Conservation (phyloP, 2,888 invertebrate species). For the Eudasyphora cyanicolor region DNA sequence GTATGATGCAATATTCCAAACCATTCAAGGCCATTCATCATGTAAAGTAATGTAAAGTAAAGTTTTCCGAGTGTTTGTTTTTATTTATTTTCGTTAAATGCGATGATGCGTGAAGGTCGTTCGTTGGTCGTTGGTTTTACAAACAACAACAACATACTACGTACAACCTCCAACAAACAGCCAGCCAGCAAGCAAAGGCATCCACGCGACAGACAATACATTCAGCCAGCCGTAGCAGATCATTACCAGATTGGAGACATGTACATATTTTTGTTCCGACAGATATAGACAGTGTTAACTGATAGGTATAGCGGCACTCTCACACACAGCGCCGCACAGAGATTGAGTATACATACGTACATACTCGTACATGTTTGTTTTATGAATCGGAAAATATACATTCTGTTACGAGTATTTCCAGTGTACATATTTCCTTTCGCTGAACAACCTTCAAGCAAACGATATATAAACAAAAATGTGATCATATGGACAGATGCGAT, state of each 20-base stretch:
- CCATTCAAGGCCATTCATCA: conserved; percentile 28
- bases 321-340: background rate
- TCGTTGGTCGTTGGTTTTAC: no score
- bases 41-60: conserved; percentile 1
- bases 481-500: background rate
- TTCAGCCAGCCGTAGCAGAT: background rate
- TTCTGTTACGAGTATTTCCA: background rate
- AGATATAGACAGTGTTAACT: background rate
- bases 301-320: background rate
- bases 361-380: background rate
- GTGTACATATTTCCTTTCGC: conserved; percentile 14
- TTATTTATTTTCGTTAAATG: conserved; percentile 29
- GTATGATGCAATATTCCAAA: conserved; percentile 32
- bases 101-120: conserved; percentile 49
- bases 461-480: background rate
- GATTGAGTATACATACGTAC: background rate
- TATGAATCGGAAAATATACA: background rate
- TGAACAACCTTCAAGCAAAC: background rate
- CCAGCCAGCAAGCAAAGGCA: background rate
- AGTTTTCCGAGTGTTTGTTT: conserved; percentile 29
- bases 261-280: background rate
- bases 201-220: background rate
- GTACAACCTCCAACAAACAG: background rate
- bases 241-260: background rate
- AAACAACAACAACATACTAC: background rate